Evolutionary conservation across 1,140 invertebrate species (phyloP).

Genomic region (Trichonephila inaurata): DNA sequence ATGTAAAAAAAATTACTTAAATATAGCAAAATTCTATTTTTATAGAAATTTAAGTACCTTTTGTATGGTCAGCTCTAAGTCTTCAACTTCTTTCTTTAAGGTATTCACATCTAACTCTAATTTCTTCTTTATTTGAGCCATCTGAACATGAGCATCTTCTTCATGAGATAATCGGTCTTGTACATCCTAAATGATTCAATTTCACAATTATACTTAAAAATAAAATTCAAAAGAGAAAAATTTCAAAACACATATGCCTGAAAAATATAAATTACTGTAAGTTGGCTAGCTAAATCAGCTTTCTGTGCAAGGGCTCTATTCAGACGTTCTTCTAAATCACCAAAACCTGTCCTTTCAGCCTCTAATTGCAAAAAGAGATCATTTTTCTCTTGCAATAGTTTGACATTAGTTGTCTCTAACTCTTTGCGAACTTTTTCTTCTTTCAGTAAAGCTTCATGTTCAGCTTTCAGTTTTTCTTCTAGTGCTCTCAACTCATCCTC

Average conservation of each 20-base stretch:
- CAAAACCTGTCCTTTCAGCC: conserved; percentile 92
- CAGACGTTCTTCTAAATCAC: conserved; percentile 95
- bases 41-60: conserved; percentile 83
- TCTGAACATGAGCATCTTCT: conserved; percentile 95
- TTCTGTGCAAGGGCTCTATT: conserved; percentile 97
- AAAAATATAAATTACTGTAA: conserved; percentile 85
- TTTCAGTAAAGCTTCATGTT: conserved; percentile 95
- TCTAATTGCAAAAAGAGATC: conserved; percentile 92
- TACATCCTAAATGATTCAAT: conserved; percentile 84
- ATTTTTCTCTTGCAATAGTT: conserved; percentile 95
- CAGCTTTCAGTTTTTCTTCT: conserved; percentile 96
- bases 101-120: conserved; percentile 94
- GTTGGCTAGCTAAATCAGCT: conserved; percentile 96
- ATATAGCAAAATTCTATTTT: no score
- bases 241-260: neutral
- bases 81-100: conserved; percentile 98
- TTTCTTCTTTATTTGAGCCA: conserved; percentile 97
- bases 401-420: conserved; percentile 94
- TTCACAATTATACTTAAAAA: neutral
- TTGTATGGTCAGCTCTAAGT: conserved; percentile 94
- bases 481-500: conserved; percentile 97
- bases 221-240: neutral
- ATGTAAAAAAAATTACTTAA: no score
- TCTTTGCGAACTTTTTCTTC: conserved; percentile 98
- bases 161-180: conserved; percentile 97